Base-by-base conservation (phyloP, 2,888 invertebrate genomes). In the Heliconius sara region DNA sequence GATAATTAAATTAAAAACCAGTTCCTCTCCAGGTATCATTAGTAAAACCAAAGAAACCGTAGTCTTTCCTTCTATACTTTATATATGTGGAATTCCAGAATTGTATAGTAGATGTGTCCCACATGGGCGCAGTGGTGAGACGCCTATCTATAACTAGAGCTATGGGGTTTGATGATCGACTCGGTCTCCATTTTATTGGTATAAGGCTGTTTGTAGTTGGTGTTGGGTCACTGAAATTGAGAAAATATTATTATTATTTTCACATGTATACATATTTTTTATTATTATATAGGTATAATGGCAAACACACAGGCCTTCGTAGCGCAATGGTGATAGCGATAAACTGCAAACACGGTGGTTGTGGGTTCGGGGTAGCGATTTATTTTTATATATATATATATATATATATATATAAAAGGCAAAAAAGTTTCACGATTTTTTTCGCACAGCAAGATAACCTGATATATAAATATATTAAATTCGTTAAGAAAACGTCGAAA, bases 61-160 rank as follows among this genome's bases (percentile, higher is more conserved):
- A 87, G 9, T 85, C 81, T 82, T 85, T 89, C 79, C 92, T 87
- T 67, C 94, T 85, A 81, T 91, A 94, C 66, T 90, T 89, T 73
- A 88, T 88, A 84, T 95, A 95, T 0, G 92, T 94, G 30, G 91
- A 88, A 83, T 93, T 93, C 95, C 95, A 95, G 12, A 95, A 88
- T 0, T 84, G 78, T 5, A 93, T 87, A 0, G 91, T 85, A 2
- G 84, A 78, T 25, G 88, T 87, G 83, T 92, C 88, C 93, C 93
- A 93, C 83, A 95, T 87, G 0, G 90, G 91, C 3, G 89, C 90
- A 3, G 91, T 92, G 86, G 88, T 86, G 7, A 93, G 82, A 57
- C 85, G 84, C 6, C 84, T 70, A 87, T 93, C 94, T 77, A 95
- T 92, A 75, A 93, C 87, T 66, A 95, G 87, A 0, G 93, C 93